These are phyloP conservation scores for Cyanocitta stelleri DNA, from an alignment of 2,113 vertebrate species.

Conservation along the genomic window DNA sequence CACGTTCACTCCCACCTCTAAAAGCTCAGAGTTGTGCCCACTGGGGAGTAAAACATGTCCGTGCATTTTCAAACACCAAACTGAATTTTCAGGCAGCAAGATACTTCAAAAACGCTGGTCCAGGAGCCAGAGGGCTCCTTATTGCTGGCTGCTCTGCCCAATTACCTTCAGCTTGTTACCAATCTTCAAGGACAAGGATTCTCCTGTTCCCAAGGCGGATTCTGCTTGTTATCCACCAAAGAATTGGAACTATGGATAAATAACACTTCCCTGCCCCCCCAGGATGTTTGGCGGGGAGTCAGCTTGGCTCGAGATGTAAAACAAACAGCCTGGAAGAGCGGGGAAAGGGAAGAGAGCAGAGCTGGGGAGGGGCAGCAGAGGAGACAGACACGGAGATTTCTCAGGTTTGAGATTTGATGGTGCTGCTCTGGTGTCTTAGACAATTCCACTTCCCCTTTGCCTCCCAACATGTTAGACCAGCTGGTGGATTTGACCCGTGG, in stretches of 20 bases:
- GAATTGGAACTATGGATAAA: neutral
- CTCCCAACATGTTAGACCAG: neutral
- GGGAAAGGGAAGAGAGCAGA: neutral
- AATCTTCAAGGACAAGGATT: neutral
- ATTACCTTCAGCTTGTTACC: neutral
- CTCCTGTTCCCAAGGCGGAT: neutral
- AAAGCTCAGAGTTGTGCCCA: neutral
- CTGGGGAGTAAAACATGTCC: fast-evolving
- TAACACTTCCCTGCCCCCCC: neutral
- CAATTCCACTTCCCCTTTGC: neutral
- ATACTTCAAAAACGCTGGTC: neutral
- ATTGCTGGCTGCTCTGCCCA: neutral
- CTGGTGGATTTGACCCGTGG: neutral
- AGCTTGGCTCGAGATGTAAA: neutral
- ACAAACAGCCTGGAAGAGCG: neutral
- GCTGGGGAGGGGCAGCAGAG: neutral
- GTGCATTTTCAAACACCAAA: neutral
- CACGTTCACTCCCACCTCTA: neutral
- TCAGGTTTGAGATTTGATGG: neutral
- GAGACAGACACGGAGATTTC: neutral
- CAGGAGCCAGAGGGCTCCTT: neutral
- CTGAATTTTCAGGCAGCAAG: neutral
- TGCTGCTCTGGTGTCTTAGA: neutral
- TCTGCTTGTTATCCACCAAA: neutral
- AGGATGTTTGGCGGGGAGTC: neutral